Evolutionary conservation across 2,888 invertebrate genomes (phyloP), one percentile per base, ranked within the genome.

Genomic region (Peribatodes rhomboidaria): DNA sequence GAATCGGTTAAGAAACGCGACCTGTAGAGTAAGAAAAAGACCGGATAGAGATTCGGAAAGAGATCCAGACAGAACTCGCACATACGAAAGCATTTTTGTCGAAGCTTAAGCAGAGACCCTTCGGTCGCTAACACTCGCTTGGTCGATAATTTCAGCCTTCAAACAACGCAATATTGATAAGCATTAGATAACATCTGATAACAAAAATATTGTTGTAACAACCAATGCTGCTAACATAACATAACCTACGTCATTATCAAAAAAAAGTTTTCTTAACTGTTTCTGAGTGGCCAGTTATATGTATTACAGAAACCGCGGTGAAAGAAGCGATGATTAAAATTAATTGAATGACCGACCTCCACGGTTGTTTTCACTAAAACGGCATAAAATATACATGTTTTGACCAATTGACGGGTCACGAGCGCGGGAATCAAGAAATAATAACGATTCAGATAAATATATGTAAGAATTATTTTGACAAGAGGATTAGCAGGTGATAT

Each of bases 321-420:
- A 67, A 70, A 67, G 66, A 72, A 46, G 50, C 54, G 64, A 70
- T 76, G 67, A 69, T 74, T 72, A 73, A 73, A 74, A 75, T 76
- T 73, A 74, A 73, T 71, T 75, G 71, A 73, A 72, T 72, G 69
- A 46, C 54, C 56, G 64, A 60, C 42, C 62, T 57, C 65, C 61
- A 58, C 61, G 60, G 61, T 68, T 54, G 62, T 58, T 60, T 68
- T 66, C 62, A 68, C 66, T 66, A 65, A 60, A 72, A 71, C 66
- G 58, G 50, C 65, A 71, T 65, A 67, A 68, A 64, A 65, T 68
- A 58, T 64, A 62, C 46, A 63, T 35, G 61, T 68, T 70, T 69
- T 50, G 37, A 56, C 64, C 67, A 66, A 72, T 71, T 67, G 66
- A 68, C 71, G 44, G 59, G 70, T 71, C 72, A 74, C 69, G 74